Conservation (phyloP, 1,140 invertebrate genomes). For the Hyphantria cunea region DNA sequence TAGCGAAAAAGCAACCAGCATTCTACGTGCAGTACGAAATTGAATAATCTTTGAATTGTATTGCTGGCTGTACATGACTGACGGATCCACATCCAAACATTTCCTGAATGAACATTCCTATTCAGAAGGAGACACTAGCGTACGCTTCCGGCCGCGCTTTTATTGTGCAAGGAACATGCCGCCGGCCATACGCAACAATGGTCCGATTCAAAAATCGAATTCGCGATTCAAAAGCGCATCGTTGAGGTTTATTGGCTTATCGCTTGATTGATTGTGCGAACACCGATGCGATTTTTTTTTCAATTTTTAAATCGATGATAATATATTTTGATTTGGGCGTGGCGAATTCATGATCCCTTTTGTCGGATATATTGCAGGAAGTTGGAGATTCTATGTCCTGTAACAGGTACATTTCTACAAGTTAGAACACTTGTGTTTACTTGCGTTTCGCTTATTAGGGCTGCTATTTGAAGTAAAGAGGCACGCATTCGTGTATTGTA, state of each 20-base stretch:
- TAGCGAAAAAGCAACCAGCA: background rate
- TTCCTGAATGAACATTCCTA: slow-evolving; percentile 66
- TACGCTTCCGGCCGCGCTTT: slow-evolving; percentile 71
- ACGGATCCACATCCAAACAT: slow-evolving; percentile 57
- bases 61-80: slow-evolving; percentile 25
- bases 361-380: slow-evolving; percentile 63
- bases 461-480: slow-evolving; percentile 36
- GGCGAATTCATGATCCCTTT: slow-evolving; percentile 64
- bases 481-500: slow-evolving; percentile 33
- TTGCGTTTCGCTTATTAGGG: slow-evolving; percentile 67
- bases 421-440: slow-evolving; percentile 70
- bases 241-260: slow-evolving; percentile 82
- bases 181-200: slow-evolving; percentile 70
- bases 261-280: slow-evolving; percentile 81
- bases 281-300: slow-evolving; percentile 63
- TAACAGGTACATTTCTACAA: slow-evolving; percentile 60
- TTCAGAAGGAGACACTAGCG: slow-evolving; percentile 68
- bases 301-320: slow-evolving; percentile 47
- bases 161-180: slow-evolving; percentile 74
- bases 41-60: slow-evolving; percentile 7
- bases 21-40: background rate
- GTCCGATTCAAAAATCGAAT: slow-evolving; percentile 74
- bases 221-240: slow-evolving; percentile 78
- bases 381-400: slow-evolving; percentile 50
- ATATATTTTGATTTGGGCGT: slow-evolving; percentile 81